Base-by-base conservation (phyloP, 2,888 invertebrate genomes). In the Caenorhabditis japonica region DNA sequence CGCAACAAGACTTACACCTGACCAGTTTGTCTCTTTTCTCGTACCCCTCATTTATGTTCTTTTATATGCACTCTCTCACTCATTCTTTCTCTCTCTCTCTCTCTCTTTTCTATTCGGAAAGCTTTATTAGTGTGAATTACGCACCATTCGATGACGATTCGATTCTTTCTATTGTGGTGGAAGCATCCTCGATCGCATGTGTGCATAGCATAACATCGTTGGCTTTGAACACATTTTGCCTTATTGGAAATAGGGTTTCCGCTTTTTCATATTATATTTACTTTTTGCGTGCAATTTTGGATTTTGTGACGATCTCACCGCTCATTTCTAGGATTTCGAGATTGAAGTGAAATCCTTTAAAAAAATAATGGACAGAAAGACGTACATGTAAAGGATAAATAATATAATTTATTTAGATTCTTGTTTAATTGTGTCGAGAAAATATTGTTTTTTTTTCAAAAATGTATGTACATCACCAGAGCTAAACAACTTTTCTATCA, bases 1-100 rank as follows among this genome's bases (percentile, higher is more conserved):
- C 49, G 47, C 56, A 58, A 55, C 64, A 60, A 60, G n/a, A n/a
- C 60, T 69, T 69, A 58, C 69, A 69, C 69, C 69, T 69, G 69
- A 69, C 69, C 69, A 69, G 69, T 69, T 69, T 69, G 43, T 46
- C 21, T 53, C 49, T 43, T 44, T 23, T n/a, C 30, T 41, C 25
- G 33, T 46, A 21, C 46, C 13, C 23, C 46, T 47, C 62, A 30
- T 30, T 46, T 30, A 34, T 44, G 44, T 30, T 19, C 17, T 27
- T 4, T 36, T 23, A n/a, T 30, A n/a, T n/a, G n/a, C n/a, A n/a
- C n/a, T 33, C 30, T 13, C 15, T 51, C 36, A 23, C 34, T 41
- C n/a, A 5, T n/a, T n/a, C n/a, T n/a, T n/a, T n/a, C n/a, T n/a
- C n/a, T n/a, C n/a, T n/a, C n/a, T n/a, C n/a, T n/a, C 39, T 17